phyloP scores from a whole-genome alignment of 2,797 vertebrate genomes.

The Sardinella longiceps region DNA sequence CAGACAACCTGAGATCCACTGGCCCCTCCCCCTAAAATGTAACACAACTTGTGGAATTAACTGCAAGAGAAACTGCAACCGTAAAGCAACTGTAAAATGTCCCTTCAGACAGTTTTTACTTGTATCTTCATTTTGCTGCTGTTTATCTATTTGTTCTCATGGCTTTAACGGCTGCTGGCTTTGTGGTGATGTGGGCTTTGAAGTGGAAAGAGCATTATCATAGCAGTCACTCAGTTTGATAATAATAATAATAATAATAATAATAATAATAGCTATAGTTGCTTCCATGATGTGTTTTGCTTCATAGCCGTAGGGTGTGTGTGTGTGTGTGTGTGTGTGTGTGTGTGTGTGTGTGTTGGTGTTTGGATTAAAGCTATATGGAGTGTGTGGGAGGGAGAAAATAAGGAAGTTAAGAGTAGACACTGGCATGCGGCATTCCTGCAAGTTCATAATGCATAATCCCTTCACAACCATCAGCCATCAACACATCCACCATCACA shows the following conservation, averaged over 20 bases:
- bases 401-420: neutral
- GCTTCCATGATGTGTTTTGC: neutral
- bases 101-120: neutral
- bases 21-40: neutral
- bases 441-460: neutral
- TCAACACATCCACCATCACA: neutral
- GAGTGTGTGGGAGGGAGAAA: neutral
- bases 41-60: neutral
- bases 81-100: neutral
- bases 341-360: neutral
- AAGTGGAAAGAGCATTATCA: neutral
- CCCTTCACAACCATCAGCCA: neutral
- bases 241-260: neutral
- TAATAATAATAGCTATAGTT: neutral
- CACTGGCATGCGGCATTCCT: slow-evolving; percentile 19
- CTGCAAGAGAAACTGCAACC: neutral
- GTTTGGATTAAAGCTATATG: neutral
- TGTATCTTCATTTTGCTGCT: neutral
- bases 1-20: neutral
- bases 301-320: neutral
- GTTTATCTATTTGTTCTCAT: slow-evolving; percentile 7
- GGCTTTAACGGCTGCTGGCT: neutral
- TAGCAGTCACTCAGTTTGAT: neutral
- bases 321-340: neutral
- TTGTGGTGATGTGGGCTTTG: neutral